Percentiles rank a stretch among this genome's conserved stretches.
Evolutionary conservation across 2,888 invertebrate species (phyloP).

Genomic region (Perdita meconis): DNA sequence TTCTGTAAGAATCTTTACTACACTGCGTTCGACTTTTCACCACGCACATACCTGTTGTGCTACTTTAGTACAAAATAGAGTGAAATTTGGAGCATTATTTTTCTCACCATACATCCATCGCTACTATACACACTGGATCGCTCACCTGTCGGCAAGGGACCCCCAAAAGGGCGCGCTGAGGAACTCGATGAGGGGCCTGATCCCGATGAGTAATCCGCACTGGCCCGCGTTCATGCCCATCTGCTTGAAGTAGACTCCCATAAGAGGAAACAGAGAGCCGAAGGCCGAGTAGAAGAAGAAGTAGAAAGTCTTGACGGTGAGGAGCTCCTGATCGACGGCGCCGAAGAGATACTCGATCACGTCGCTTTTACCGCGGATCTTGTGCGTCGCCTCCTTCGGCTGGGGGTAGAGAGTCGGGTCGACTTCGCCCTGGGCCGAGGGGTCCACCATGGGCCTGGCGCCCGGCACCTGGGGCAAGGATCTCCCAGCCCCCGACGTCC

Average conservation of each 20-base stretch:
- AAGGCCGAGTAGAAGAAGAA: constrained; percentile 99
- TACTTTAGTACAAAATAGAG: too few species aligned
- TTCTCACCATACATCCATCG: too few species aligned
- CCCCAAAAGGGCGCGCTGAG: constrained; percentile 99
- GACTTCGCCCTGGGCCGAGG: constrained; percentile 93
- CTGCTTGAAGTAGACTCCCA: constrained; percentile 99
- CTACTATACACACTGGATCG: background rate
- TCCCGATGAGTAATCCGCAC: constrained; percentile 96
- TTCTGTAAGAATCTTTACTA: too few species aligned
- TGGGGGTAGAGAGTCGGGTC: constrained; percentile 93
- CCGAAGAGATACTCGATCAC: constrained; percentile 93
- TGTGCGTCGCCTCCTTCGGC: constrained; percentile 95
- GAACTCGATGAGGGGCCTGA: constrained; percentile 98
- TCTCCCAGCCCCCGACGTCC: constrained; percentile 51
- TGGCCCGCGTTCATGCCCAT: constrained; percentile 99
- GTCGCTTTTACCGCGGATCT: constrained; percentile 94
- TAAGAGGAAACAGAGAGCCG: constrained; percentile 98
- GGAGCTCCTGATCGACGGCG: constrained; percentile 94
- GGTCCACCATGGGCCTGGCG: constrained; percentile 91
- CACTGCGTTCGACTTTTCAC: too few species aligned
- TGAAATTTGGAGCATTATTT: too few species aligned
- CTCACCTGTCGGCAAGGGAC: constrained; percentile 93
- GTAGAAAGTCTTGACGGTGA: constrained; percentile 98
- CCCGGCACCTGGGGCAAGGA: constrained; percentile 77
- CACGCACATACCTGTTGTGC: too few species aligned